phyloP scores from a whole-genome alignment of 1,140 invertebrate species.

The Atta colombica region DNA sequence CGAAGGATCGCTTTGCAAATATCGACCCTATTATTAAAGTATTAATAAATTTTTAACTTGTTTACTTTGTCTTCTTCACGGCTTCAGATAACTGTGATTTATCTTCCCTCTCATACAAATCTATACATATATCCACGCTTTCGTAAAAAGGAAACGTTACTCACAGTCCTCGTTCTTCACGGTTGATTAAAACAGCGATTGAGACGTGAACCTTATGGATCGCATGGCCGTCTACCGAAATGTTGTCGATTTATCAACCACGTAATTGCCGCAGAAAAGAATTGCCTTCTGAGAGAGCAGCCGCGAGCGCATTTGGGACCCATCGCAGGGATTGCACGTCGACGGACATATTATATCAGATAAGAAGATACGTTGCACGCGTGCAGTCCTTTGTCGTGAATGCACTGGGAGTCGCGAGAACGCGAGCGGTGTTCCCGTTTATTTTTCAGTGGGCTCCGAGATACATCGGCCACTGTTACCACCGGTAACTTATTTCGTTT shows the following conservation, averaged over 20 bases:
- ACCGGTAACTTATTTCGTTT: slow-evolving; percentile 61
- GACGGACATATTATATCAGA: slow-evolving; percentile 65
- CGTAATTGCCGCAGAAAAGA: slow-evolving; percentile 32
- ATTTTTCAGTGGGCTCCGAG: slow-evolving; percentile 72
- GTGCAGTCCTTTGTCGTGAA: slow-evolving; percentile 44
- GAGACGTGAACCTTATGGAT: slow-evolving; percentile 37
- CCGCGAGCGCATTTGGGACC: slow-evolving; percentile 12
- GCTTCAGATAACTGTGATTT: neutral
- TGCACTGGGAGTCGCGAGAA: slow-evolving; percentile 38
- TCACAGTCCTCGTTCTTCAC: neutral
- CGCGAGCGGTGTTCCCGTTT: slow-evolving; percentile 66
- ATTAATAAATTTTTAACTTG: neutral
- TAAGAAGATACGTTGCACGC: slow-evolving; percentile 55
- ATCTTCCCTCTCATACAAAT: neutral
- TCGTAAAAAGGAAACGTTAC: slow-evolving; percentile 25
- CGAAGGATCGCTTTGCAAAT: too few relatives aligned
- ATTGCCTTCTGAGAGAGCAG: neutral
- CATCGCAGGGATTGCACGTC: slow-evolving; percentile 19
- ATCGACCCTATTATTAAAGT: too few relatives aligned
- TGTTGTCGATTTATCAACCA: slow-evolving; percentile 36
- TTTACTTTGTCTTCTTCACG: neutral
- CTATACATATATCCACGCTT: neutral
- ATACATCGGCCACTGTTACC: slow-evolving; percentile 66
- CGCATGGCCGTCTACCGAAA: neutral
- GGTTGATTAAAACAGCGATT: slow-evolving; percentile 26